These are phyloP conservation scores for Ispidina picta DNA, from an alignment of 2,797 vertebrate species.

Conservation along the genomic window DNA sequence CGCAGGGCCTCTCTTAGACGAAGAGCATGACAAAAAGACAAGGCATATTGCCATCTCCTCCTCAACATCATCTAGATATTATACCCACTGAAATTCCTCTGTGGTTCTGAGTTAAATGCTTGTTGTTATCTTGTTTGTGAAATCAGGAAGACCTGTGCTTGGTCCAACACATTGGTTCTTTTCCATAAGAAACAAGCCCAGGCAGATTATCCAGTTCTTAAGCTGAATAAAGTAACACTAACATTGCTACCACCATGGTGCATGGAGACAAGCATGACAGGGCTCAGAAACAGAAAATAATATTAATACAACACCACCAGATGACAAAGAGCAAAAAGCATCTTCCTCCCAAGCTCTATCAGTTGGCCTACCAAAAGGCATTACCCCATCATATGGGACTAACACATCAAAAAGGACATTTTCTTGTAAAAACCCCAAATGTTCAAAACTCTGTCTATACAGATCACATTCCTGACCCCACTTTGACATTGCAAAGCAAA, in stretches of 20 bases:
- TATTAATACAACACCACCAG: not conserved
- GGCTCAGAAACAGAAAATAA: not conserved
- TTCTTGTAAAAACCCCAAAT: conserved; percentile 24
- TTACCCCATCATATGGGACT: not conserved
- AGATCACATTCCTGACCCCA: conserved; percentile 54
- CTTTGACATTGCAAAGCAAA: conserved; percentile 66
- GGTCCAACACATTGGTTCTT: rapidly evolving
- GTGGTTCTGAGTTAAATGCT: not conserved
- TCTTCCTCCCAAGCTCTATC: not conserved
- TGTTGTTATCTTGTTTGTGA: not conserved
- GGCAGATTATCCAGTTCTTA: not conserved
- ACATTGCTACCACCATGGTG: not conserved
- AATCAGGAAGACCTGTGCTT: not conserved
- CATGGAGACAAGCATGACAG: not conserved
- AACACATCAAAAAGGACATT: conserved; percentile 29
- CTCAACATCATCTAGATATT: not conserved
- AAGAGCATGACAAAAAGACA: not conserved
- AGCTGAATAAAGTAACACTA: not conserved
- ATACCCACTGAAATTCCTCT: not conserved
- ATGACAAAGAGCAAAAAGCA: not conserved
- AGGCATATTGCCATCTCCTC: not conserved
- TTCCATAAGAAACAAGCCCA: not conserved
- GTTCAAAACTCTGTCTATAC: conserved; percentile 19
- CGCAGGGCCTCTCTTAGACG: not conserved
- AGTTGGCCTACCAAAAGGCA: not conserved